phyloP scores from a whole-genome alignment of 1,140 invertebrate species.

The Homarus americanus region DNA sequence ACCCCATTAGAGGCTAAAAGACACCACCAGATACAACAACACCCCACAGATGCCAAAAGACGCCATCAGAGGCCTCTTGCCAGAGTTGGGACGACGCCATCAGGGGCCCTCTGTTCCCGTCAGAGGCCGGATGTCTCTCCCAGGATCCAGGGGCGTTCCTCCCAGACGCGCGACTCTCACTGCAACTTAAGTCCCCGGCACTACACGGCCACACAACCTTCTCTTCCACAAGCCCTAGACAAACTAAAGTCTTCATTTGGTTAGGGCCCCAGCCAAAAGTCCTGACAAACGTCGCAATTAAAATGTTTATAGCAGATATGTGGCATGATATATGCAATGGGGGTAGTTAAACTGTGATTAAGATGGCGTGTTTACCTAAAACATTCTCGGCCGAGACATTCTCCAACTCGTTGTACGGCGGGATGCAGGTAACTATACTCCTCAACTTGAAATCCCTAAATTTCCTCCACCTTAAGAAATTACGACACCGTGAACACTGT shows the following conservation, averaged over 20 bases:
- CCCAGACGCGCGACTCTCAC: background rate
- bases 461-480: conserved; percentile 2
- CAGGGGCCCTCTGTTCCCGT: background rate
- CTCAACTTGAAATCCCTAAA: background rate
- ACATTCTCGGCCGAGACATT: conserved; percentile 4
- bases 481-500: conserved; percentile 29
- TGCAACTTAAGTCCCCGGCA: background rate
- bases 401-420: background rate
- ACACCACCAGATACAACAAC: background rate
- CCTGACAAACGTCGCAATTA: conserved; percentile 61
- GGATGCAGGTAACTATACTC: conserved; percentile 31
- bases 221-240: conserved; percentile 38
- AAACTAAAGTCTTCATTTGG: conserved; percentile 65
- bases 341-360: conserved; percentile 63
- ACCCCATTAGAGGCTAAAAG: background rate
- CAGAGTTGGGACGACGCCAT: background rate
- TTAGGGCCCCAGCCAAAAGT: conserved; percentile 31
- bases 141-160: background rate
- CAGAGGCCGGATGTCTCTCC: background rate
- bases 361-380: conserved; percentile 33
- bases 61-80: background rate
- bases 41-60: background rate
- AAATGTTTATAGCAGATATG: conserved; percentile 70
- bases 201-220: conserved; percentile 21
- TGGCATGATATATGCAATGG: conserved; percentile 62